Evolutionary conservation across 2,113 vertebrate genomes (phyloP).

Genomic region (Platanista minor): DNA sequence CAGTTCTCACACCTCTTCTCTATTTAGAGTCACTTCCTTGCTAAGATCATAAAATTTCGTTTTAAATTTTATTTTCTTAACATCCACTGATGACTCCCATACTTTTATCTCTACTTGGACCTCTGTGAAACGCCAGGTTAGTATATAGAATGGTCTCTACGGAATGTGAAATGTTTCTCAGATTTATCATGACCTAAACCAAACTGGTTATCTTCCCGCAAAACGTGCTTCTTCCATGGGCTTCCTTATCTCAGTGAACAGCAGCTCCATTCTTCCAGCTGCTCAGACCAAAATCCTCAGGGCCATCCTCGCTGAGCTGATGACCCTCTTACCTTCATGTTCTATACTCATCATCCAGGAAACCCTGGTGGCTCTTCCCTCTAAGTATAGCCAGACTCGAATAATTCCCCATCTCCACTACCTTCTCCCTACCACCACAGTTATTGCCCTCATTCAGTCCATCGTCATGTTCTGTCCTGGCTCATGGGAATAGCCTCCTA

Average conservation of each 20-base stretch:
- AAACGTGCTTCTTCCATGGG: not conserved
- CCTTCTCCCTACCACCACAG: not conserved
- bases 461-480: not conserved
- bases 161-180: not conserved
- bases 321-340: not conserved
- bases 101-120: not conserved
- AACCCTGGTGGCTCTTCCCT: not conserved
- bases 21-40: not conserved
- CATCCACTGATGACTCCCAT: not conserved
- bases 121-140: not conserved
- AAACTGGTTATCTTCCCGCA: not conserved
- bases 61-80: not conserved
- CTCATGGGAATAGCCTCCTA: not conserved
- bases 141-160: not conserved
- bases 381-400: not conserved
- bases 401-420: not conserved
- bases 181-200: not conserved
- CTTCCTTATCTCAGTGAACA: not conserved
- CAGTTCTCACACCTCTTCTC: not conserved
- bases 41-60: not conserved
- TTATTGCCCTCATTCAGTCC: not conserved
- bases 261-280: not conserved
- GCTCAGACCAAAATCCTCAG: not conserved
- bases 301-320: not conserved
- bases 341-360: not conserved